phyloP scores from a whole-genome alignment of 2,113 vertebrate genomes.

The Corapipo altera region DNA sequence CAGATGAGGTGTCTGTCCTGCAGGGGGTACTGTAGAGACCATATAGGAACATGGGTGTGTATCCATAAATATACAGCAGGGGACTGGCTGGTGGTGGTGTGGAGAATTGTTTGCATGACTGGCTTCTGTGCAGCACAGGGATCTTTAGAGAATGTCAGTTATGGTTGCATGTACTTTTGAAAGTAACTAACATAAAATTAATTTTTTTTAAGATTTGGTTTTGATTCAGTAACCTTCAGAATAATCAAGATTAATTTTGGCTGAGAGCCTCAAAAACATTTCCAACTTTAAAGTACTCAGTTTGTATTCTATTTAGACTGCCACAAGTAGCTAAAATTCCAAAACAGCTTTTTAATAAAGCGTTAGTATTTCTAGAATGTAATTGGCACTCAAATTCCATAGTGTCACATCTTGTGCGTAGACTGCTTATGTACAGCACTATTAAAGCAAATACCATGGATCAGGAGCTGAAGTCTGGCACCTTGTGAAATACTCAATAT shows the following conservation, averaged over 20 bases:
- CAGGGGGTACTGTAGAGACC: background rate
- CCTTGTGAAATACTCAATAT: background rate
- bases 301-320: background rate
- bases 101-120: background rate
- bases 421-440: background rate
- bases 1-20: background rate
- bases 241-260: background rate
- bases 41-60: background rate
- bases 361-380: background rate
- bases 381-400: background rate
- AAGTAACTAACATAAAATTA: background rate
- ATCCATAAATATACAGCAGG: background rate
- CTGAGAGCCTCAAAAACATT: background rate
- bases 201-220: background rate
- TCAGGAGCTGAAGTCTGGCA: conserved; percentile 23
- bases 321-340: background rate
- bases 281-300: background rate
- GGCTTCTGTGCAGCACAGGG: background rate
- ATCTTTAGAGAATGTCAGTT: background rate
- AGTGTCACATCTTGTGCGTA: background rate
- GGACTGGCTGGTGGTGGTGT: background rate
- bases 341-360: background rate
- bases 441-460: conserved; percentile 45
- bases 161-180: background rate
- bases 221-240: background rate